Conservation (phyloP, 1,140 invertebrate species). For the Metopolophium dirhodum region DNA sequence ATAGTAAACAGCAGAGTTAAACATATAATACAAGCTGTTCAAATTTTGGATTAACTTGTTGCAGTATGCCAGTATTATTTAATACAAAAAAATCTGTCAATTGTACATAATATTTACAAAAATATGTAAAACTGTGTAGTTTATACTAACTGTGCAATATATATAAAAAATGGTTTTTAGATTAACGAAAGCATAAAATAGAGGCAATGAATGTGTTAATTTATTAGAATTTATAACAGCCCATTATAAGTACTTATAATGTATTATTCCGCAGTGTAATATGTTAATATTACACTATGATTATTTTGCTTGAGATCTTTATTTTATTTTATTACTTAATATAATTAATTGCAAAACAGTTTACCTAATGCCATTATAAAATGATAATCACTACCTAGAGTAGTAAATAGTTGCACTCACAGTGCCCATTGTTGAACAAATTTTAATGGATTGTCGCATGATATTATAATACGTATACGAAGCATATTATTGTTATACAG, state of each 20-base stretch:
- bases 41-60: neutral
- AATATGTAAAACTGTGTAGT: too few relatives aligned
- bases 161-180: neutral
- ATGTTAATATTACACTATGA: neutral
- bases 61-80: too few relatives aligned
- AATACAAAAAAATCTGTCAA: too few relatives aligned
- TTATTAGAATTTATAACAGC: neutral
- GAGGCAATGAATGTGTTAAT: neutral
- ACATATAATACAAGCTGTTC: neutral
- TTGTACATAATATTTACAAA: too few relatives aligned
- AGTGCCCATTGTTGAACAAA: neutral
- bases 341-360: neutral
- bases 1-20: neutral
- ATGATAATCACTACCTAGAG: too few relatives aligned
- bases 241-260: neutral
- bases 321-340: neutral
- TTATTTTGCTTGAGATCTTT: neutral
- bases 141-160: neutral
- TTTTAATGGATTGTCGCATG: neutral
- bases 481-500: neutral
- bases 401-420: too few relatives aligned
- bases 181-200: neutral
- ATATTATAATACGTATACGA: neutral
- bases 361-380: neutral
- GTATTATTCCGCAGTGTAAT: neutral